These are phyloP conservation scores for Pyrgus malvae DNA, from an alignment of 2,888 invertebrate species.

Conservation along the genomic window DNA sequence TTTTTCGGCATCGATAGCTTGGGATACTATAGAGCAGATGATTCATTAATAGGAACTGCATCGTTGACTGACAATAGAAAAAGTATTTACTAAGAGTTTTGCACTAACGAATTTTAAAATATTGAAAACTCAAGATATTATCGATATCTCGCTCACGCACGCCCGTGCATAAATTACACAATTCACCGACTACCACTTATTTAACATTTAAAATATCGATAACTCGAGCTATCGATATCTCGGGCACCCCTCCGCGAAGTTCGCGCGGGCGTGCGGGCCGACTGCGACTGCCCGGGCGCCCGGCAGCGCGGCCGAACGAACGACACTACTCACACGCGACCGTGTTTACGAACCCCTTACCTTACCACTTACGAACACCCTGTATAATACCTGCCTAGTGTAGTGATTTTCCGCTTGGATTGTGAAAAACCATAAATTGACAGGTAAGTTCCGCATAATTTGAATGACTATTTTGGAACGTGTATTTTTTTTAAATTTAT, in stretches of 20 bases:
- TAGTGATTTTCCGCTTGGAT: slow-evolving; percentile 56
- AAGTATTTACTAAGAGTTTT: no score
- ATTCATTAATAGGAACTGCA: no score
- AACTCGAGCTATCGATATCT: slow-evolving; percentile 48
- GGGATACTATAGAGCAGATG: no score
- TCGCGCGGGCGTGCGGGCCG: slow-evolving; percentile 45
- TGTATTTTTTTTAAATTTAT: neutral
- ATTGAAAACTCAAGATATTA: no score
- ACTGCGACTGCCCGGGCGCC: slow-evolving; percentile 68
- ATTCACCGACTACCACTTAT: no score
- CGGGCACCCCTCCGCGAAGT: slow-evolving; percentile 41
- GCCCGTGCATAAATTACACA: no score
- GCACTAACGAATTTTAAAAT: no score
- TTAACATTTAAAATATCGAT: neutral
- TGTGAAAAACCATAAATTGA: slow-evolving; percentile 27
- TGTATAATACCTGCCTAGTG: slow-evolving; percentile 38
- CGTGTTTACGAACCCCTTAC: slow-evolving; percentile 67
- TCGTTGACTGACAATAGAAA: no score
- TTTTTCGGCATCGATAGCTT: no score
- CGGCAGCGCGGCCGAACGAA: slow-evolving; percentile 77
- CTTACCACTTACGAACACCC: slow-evolving; percentile 19
- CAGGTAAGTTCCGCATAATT: slow-evolving; percentile 22
- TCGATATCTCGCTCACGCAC: no score
- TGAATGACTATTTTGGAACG: slow-evolving; percentile 3
- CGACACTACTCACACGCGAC: slow-evolving; percentile 65